A percentile compares a stretch with the other conserved stretches of the same genome.
Conservation (phyloP, 2,888 invertebrate species). For the Noctua fimbriata region DNA sequence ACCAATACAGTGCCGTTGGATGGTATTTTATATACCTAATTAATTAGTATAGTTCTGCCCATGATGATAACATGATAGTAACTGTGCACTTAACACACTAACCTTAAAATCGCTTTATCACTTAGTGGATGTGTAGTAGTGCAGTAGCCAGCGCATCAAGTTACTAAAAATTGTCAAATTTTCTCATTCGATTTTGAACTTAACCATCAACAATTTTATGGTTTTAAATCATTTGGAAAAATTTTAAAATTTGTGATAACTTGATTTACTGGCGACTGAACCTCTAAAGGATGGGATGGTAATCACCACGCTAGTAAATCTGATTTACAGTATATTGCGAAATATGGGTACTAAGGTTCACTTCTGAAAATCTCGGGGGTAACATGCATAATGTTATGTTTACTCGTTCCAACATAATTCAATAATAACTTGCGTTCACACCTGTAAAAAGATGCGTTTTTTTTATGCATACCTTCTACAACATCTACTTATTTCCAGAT, state of each 20-base stretch:
- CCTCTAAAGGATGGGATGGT: not conserved
- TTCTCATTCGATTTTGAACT: no score
- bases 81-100: no score
- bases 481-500: slow-evolving; percentile 89
- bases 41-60: no score
- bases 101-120: no score
- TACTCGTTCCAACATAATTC: not conserved
- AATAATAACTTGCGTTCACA: not conserved
- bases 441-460: not conserved
- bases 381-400: not conserved
- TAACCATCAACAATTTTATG: no score
- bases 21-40: not conserved
- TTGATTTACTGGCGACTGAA: no score
- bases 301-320: not conserved
- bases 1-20: not conserved
- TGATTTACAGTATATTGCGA: not conserved
- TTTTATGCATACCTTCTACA: not conserved
- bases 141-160: no score
- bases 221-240: no score
- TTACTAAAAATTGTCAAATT: no score
- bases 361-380: not conserved
- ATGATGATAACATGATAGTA: not conserved
- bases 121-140: no score
- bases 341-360: not conserved
- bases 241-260: no score